Evolutionary conservation across 2,888 invertebrate genomes (phyloP).

Genomic region (Homarus gammarus): DNA sequence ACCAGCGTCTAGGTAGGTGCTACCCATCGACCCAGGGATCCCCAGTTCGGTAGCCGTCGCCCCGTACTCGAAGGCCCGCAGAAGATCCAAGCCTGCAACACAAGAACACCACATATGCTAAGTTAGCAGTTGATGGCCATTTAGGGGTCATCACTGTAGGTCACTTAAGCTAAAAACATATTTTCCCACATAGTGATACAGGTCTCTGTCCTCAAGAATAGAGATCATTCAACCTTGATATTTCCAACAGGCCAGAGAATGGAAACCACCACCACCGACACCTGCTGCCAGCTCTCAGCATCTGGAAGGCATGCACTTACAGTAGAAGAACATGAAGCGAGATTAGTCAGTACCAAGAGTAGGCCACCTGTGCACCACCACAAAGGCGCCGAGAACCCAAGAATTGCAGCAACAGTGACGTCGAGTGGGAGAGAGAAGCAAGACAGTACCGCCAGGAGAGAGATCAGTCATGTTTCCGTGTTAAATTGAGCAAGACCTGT

Average conservation of each 20-base stretch:
- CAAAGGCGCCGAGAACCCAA: not conserved
- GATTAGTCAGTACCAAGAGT: not conserved
- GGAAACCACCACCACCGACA: not conserved
- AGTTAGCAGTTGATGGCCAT: not conserved
- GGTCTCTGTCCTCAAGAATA: not conserved
- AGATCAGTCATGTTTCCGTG: not conserved
- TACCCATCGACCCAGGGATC: conserved; percentile 29
- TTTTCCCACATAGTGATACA: not conserved
- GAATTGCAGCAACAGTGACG: conserved; percentile 3
- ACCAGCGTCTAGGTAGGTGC: conserved; percentile 58
- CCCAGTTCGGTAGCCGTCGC: conserved; percentile 47
- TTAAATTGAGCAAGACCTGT: not conserved
- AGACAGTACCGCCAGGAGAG: not conserved
- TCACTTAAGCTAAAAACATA: not conserved
- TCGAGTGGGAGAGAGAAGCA: not conserved
- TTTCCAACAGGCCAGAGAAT: too few species aligned
- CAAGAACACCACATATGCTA: conserved; percentile 6
- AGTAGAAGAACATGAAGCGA: not conserved
- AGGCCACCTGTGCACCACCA: not conserved
- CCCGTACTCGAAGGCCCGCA: conserved; percentile 66
- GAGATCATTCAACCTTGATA: too few species aligned
- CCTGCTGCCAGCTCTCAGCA: not conserved
- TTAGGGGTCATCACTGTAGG: not conserved
- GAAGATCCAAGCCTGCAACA: conserved; percentile 58
- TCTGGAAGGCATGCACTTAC: conserved; percentile 1